Conservation (phyloP, 2,797 vertebrate genomes). For the Danio jaintianensis region DNA sequence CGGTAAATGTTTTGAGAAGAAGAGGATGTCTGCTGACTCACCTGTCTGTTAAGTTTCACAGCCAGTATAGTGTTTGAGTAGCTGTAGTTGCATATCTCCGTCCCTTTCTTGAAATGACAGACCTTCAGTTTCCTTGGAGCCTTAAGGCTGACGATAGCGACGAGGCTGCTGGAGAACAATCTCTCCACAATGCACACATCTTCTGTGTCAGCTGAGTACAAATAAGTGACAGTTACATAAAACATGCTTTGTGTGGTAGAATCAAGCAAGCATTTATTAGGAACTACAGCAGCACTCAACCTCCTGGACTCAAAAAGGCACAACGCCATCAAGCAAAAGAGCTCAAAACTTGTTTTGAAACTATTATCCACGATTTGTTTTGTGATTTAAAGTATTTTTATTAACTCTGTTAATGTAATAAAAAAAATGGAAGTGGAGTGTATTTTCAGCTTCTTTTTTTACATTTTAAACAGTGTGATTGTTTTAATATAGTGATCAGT, state of each 20-base stretch:
- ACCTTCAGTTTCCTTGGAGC: conserved; percentile 98
- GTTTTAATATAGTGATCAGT: too few species aligned
- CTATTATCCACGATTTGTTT: neutral
- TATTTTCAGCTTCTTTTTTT: too few species aligned
- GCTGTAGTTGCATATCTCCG: conserved; percentile 99
- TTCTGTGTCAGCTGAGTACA: conserved; percentile 89
- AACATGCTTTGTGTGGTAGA: neutral
- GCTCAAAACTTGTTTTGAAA: too few species aligned
- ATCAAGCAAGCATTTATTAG: neutral
- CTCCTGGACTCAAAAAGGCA: neutral
- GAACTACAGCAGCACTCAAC: neutral
- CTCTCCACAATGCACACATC: conserved; percentile 98
- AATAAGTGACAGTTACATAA: neutral
- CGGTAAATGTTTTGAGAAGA: neutral
- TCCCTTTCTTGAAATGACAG: conserved; percentile 99
- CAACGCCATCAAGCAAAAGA: too few species aligned
- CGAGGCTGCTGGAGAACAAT: conserved; percentile 96
- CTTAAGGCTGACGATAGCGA: conserved; percentile 98
- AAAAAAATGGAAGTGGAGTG: too few species aligned
- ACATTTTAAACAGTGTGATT: too few species aligned
- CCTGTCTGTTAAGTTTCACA: conserved; percentile 97
- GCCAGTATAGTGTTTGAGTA: conserved; percentile 99
- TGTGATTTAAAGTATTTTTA: neutral
- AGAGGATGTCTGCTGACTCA: conserved; percentile 57
- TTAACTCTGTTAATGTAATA: too few species aligned